Conservation (phyloP, 2,797 vertebrate genomes). For the Cossypha polioptera region DNA sequence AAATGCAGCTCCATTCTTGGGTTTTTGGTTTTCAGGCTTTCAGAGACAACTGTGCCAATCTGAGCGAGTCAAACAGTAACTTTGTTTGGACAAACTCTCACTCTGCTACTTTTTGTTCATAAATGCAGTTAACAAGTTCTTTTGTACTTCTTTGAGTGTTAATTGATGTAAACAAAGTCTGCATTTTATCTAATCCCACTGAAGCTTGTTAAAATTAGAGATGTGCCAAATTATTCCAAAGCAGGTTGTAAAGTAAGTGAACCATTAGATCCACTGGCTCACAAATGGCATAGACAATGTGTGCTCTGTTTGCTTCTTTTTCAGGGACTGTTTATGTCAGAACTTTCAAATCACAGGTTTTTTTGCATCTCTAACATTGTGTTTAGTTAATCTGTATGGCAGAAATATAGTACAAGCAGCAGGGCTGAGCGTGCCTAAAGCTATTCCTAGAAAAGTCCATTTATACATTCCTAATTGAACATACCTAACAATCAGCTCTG, state of each 20-base stretch:
- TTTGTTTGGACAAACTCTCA: constrained; percentile 24
- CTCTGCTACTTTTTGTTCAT: constrained; percentile 42
- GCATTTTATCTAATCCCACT: constrained; percentile 62
- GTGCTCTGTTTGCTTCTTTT: constrained; percentile 37
- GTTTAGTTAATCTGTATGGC: constrained; percentile 11
- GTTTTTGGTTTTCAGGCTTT: background rate
- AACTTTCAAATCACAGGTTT: constrained; percentile 35
- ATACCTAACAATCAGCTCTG: background rate
- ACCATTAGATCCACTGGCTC: constrained; percentile 65
- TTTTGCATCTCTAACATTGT: constrained; percentile 34
- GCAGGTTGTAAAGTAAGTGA: constrained; percentile 68
- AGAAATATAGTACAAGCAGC: background rate
- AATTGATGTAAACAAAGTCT: constrained; percentile 67
- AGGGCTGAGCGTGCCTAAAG: background rate
- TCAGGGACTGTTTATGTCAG: constrained; percentile 39
- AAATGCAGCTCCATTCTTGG: background rate
- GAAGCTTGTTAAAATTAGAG: constrained; percentile 72
- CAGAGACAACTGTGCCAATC: background rate
- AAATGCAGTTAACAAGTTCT: constrained; percentile 61
- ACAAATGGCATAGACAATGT: constrained; percentile 60
- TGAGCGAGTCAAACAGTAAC: background rate
- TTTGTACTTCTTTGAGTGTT: constrained; percentile 64
- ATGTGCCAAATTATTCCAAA: constrained; percentile 67
- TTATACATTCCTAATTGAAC: background rate
- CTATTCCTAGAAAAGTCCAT: constrained; percentile 21